phyloP scores from a whole-genome alignment of 1,140 invertebrate genomes.

The Scaptomyza hsui region DNA sequence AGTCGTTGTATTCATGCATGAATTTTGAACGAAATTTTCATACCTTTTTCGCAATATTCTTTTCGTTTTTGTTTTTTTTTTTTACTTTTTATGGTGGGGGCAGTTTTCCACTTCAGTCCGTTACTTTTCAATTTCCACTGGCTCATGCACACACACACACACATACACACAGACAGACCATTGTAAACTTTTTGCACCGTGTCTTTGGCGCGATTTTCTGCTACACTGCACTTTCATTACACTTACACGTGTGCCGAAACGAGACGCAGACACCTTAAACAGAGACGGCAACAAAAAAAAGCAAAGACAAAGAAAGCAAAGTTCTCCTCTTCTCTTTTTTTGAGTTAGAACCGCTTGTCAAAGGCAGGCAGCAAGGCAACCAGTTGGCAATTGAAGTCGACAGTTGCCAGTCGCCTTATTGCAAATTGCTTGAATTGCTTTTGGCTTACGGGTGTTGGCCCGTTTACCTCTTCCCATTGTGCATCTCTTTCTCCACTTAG shows the following conservation, averaged over 20 bases:
- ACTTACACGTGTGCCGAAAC: conserved; percentile 56
- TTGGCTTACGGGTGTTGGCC: conserved; percentile 43
- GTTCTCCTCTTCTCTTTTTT: conserved; percentile 32
- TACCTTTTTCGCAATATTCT: conserved; percentile 77
- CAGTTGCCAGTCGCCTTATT: conserved; percentile 65
- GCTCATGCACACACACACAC: conserved; percentile 30
- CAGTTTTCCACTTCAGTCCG: conserved; percentile 58
- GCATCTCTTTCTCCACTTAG: conserved; percentile 27
- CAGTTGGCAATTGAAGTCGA: conserved; percentile 47
- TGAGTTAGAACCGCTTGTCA: conserved; percentile 40
- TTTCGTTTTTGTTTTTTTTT: conserved; percentile 34
- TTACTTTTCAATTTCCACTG: conserved; percentile 81
- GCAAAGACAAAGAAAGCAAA: conserved; percentile 37
- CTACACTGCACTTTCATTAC: conserved; percentile 79
- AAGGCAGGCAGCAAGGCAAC: conserved; percentile 40
- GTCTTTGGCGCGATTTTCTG: conserved; percentile 76
- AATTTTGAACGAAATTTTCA: conserved; percentile 77
- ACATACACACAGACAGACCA: conserved; percentile 11
- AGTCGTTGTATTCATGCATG: conserved; percentile 71
- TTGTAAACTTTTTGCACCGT: conserved; percentile 43
- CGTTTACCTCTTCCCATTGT: conserved; percentile 10
- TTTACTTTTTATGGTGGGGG: conserved; percentile 11
- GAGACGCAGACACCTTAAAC: conserved; percentile 27
- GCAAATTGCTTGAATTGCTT: conserved; percentile 76
- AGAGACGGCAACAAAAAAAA: conserved; percentile 9